A percentile compares a stretch with the other conserved stretches of the same genome.
These are phyloP conservation scores for Vireo altiloquus DNA, from an alignment of 2,113 vertebrate genomes.

Conservation along the genomic window DNA sequence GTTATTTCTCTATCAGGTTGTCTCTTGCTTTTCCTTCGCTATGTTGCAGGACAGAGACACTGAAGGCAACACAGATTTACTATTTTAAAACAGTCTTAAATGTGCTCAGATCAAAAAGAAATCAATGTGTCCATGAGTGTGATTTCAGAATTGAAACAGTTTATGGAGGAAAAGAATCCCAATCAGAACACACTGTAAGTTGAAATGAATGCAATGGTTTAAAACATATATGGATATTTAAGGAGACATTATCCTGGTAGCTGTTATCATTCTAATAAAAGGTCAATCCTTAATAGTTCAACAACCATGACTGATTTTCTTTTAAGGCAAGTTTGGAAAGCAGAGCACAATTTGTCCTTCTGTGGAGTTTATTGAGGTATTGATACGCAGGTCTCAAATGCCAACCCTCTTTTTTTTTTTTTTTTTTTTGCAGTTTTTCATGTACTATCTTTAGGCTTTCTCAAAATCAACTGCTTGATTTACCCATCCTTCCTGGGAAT, in stretches of 20 bases:
- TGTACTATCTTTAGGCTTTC: conserved; percentile 43
- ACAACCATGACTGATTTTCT: not conserved
- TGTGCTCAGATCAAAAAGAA: not conserved
- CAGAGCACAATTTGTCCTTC: not conserved
- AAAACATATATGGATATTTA: not conserved
- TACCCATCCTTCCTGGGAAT: conserved; percentile 62
- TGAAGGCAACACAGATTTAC: not conserved
- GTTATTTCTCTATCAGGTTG: not conserved
- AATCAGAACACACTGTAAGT: not conserved
- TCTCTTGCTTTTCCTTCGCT: not conserved
- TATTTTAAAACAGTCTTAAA: not conserved
- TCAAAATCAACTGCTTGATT: conserved; percentile 67
- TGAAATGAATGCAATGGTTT: not conserved
- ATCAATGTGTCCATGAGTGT: not conserved
- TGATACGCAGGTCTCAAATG: not conserved
- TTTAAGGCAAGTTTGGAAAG: not conserved
- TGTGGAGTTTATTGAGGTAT: not conserved
- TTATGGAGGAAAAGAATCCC: not conserved
- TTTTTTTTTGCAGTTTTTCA: not conserved
- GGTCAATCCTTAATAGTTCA: not conserved
- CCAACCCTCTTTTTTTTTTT: not conserved
- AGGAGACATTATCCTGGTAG: not conserved
- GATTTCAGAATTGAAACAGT: not conserved
- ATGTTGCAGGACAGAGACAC: not conserved
- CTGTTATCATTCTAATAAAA: not conserved